Evolutionary conservation across 2,888 invertebrate species (phyloP).

Genomic region (Platycnemis pennipes): DNA sequence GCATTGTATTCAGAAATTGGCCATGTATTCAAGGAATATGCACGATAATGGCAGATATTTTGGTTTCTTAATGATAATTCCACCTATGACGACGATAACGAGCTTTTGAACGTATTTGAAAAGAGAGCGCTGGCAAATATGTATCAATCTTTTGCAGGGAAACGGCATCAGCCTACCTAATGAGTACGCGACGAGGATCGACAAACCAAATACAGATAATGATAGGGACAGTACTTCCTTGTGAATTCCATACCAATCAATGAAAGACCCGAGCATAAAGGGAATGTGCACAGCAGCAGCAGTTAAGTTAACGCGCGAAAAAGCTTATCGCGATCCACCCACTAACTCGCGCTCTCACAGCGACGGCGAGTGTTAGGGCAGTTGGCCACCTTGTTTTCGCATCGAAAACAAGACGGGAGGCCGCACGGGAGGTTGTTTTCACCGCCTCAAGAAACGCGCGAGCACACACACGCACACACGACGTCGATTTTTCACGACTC

Average conservation of each 20-base stretch:
- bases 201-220: no score
- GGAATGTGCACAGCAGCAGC: not conserved
- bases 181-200: no score
- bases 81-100: no score
- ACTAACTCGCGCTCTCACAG: not conserved
- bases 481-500: constrained; percentile 2
- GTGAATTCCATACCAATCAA: not conserved
- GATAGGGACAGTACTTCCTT: no score
- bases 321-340: constrained; percentile 11
- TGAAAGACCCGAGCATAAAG: not conserved
- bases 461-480: not conserved
- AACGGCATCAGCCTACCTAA: no score
- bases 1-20: no score
- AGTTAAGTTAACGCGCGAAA: not conserved
- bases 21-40: no score
- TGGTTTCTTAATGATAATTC: no score
- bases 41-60: no score
- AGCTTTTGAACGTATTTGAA: no score
- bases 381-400: constrained; percentile 25
- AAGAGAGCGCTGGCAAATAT: no score
- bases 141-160: no score
- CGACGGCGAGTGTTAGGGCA: not conserved
- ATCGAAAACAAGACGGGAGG: not conserved
- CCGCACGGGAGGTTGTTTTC: not conserved
- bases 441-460: not conserved